Evolutionary conservation across 1,140 invertebrate genomes (phyloP), one percentile per base, ranked within the genome.

Genomic region (Drosophila aff.): DNA sequence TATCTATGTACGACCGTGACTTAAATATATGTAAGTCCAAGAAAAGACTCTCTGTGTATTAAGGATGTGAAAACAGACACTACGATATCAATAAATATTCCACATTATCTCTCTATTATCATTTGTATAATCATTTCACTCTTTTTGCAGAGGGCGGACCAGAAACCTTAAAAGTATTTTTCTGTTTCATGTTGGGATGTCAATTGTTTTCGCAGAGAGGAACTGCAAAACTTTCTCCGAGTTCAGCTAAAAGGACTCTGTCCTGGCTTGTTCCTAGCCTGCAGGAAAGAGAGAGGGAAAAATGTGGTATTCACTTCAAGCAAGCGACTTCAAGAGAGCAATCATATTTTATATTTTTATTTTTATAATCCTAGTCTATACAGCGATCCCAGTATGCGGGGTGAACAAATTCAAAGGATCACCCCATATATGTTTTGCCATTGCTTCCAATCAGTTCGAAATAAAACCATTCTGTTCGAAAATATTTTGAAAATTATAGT

Each of bases 401-500:
- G 21, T 1, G 3, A 11, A 28, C 9, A 33, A 38, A 23, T 28
- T 72, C 43, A 5, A 49, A 15, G n/a, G 6, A 13, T 38, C 23
- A 36, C 23, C 2, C 11, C 28, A 69, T 23, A 38, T 16, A 21
- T 23, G 31, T 73, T 73, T 61, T 47, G 67, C 38, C 28, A 73
- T n/a, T 33, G 44, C 26, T 18, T 52, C 8, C 15, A 52, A 21
- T 28, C 36, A 73, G 53, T 50, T 72, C 16, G 41, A 69, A 21
- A 21, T 28, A 36, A 49, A 72, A 9, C 36, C 26, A 49, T 36
- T 28, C 21, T n/a, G 8, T 47, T 23, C 1, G 21, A 16, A 67
- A 55, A 49, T 38, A 41, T 38, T 31, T 23, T 73, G 23, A 59
- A 73, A 73, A 73, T 73, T 73, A 52, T 18, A 49, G 69, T 73